phyloP scores from a whole-genome alignment of 35 echinoderm and acorn worm species.

The Ophioderma brevispina region DNA sequence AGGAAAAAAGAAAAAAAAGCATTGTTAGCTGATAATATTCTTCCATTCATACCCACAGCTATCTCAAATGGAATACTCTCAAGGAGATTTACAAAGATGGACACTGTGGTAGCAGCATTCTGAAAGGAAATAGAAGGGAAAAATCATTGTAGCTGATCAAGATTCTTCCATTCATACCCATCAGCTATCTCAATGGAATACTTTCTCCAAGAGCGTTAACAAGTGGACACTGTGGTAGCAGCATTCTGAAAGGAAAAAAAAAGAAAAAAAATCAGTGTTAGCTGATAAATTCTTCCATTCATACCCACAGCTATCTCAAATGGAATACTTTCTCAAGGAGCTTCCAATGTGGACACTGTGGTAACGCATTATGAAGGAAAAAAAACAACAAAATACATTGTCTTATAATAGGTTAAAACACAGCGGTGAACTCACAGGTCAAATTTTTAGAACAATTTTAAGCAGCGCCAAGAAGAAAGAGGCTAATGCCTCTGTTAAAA shows the following conservation, averaged over 20 bases:
- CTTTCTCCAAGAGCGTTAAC: constrained; percentile 68
- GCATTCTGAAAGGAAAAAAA: too few relatives aligned
- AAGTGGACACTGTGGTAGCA: constrained; percentile 71
- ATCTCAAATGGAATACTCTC: too few relatives aligned
- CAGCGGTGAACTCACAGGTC: too few relatives aligned
- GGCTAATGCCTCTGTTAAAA: too few relatives aligned
- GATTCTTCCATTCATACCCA: constrained; percentile 90
- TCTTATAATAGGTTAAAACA: too few relatives aligned
- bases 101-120: too few relatives aligned
- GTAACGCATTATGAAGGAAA: constrained; percentile 33
- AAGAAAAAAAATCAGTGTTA: too few relatives aligned
- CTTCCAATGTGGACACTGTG: constrained; percentile 68
- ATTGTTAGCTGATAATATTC: constrained; percentile 58
- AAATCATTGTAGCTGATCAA: too few relatives aligned
- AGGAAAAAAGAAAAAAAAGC: background rate
- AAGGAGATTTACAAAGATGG: too few relatives aligned
- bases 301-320: constrained; percentile 86
- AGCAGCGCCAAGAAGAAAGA: too few relatives aligned
- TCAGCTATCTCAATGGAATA: constrained; percentile 80
- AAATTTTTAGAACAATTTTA: too few relatives aligned
- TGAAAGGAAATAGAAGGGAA: too few relatives aligned
- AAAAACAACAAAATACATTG: background rate
- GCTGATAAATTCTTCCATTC: constrained; percentile 91
- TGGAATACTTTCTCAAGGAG: constrained; percentile 66
- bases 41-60: constrained; percentile 90